Evolutionary conservation across 2,797 vertebrate genomes (phyloP).

Genomic region (Clarias pachynema): DNA sequence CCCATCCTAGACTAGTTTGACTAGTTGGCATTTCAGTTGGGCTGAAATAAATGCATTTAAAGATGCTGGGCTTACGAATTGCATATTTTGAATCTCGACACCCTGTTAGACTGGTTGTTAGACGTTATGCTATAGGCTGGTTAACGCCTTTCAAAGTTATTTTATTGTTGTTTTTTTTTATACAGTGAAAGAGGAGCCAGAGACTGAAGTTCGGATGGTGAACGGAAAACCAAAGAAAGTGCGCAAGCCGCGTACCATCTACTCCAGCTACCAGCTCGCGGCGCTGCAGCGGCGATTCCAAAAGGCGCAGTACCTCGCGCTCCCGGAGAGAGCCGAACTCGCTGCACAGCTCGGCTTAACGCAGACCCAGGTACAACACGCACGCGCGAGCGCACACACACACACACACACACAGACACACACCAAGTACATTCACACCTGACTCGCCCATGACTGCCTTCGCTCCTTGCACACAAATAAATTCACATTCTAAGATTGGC

Average conservation of each 20-base stretch:
- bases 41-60: background rate
- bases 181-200: constrained; percentile 93
- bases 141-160: constrained; percentile 5
- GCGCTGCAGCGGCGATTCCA: constrained; percentile 96
- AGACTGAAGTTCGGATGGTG: constrained; percentile 97
- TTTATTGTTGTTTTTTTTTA: constrained; percentile 6
- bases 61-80: background rate
- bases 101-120: background rate
- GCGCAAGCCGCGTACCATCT: constrained; percentile 96
- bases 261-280: constrained; percentile 96
- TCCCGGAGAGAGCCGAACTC: constrained; percentile 94
- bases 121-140: background rate
- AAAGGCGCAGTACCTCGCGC: constrained; percentile 94
- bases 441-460: background rate
- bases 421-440: background rate
- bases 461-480: background rate
- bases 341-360: constrained; percentile 95
- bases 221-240: constrained; percentile 98
- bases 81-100: background rate
- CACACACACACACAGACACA: constrained; percentile 8
- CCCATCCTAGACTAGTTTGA: background rate
- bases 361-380: constrained; percentile 86
- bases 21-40: background rate
- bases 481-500: background rate
- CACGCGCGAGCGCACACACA: background rate